Conservation (phyloP, 2,797 vertebrate genomes). For the Neosilurus mollespiculum region DNA sequence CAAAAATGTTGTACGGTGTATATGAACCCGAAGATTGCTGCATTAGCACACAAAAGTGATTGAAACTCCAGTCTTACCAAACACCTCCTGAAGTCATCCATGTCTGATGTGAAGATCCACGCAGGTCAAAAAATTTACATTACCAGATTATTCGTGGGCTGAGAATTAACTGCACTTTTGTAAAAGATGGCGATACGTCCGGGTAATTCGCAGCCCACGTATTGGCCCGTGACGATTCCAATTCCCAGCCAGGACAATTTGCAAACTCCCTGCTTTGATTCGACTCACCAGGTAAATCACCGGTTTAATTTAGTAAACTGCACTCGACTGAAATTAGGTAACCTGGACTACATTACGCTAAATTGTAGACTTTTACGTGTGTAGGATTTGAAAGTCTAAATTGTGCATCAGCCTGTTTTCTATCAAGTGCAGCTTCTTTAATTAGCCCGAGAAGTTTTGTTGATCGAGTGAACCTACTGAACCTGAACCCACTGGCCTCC, state of each 20-base stretch:
- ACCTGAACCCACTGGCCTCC: conserved; percentile 26
- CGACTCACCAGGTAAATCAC: background rate
- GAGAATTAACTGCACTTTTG: no score
- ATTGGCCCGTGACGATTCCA: background rate
- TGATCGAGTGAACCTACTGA: conserved; percentile 34
- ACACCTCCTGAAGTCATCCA: background rate
- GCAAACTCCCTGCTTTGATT: background rate
- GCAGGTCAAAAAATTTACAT: background rate
- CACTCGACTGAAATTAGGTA: background rate
- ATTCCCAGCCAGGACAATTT: background rate
- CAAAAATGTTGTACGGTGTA: background rate
- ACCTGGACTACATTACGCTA: conserved; percentile 1
- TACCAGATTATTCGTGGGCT: no score
- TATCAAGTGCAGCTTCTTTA: conserved; percentile 3
- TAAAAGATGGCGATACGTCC: no score
- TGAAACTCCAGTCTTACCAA: background rate
- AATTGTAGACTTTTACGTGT: conserved; percentile 12
- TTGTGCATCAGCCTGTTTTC: conserved; percentile 10
- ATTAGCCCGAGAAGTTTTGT: conserved; percentile 13
- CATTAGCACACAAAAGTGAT: background rate
- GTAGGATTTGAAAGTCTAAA: conserved; percentile 15
- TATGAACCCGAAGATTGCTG: background rate
- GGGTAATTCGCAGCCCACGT: no score
- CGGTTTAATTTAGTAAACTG: background rate
- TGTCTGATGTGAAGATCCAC: background rate